Evolutionary conservation across 1,140 invertebrate species (phyloP).

Genomic region (Notospermus geniculatus): DNA sequence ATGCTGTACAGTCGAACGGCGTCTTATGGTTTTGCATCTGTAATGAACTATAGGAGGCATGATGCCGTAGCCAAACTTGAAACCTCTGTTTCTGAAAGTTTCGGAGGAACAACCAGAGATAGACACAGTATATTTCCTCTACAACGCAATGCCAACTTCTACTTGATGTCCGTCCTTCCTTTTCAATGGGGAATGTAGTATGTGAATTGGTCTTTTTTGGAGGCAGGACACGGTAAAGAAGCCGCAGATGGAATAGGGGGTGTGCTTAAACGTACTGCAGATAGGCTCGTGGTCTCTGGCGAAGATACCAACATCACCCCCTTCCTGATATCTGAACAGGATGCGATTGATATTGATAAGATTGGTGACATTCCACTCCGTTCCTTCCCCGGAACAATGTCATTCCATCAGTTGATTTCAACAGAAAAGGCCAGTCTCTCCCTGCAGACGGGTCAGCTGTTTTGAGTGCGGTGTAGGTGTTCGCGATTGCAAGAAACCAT

Average conservation of each 20-base stretch:
- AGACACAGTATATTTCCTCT: conserved; percentile 8
- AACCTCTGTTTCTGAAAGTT: conserved; percentile 9
- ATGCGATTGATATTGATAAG: background rate
- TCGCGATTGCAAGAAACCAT: background rate
- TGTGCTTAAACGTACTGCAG: conserved; percentile 45
- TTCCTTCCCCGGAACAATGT: background rate
- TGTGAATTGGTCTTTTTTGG: conserved; percentile 49
- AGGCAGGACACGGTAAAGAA: conserved; percentile 56
- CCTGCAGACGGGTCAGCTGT: background rate
- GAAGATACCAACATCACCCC: background rate
- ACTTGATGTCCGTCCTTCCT: background rate
- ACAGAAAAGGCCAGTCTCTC: background rate
- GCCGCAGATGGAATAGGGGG: conserved; percentile 54
- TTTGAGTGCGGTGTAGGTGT: background rate
- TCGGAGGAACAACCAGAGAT: background rate
- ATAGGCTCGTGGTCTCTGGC: background rate
- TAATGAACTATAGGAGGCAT: conserved; percentile 11
- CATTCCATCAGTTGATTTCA: background rate
- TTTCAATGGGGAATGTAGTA: conserved; percentile 10
- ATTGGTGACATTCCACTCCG: background rate
- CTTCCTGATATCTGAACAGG: background rate
- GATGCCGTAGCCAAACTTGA: conserved; percentile 14
- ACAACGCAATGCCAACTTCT: conserved; percentile 14
- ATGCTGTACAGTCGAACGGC: conserved; percentile 22
- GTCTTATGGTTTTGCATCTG: conserved; percentile 9